A percentile compares a stretch with the other conserved stretches of the same genome.
These are phyloP conservation scores for Eublepharis macularius DNA, from an alignment of 2,113 vertebrate genomes.

Conservation along the genomic window DNA sequence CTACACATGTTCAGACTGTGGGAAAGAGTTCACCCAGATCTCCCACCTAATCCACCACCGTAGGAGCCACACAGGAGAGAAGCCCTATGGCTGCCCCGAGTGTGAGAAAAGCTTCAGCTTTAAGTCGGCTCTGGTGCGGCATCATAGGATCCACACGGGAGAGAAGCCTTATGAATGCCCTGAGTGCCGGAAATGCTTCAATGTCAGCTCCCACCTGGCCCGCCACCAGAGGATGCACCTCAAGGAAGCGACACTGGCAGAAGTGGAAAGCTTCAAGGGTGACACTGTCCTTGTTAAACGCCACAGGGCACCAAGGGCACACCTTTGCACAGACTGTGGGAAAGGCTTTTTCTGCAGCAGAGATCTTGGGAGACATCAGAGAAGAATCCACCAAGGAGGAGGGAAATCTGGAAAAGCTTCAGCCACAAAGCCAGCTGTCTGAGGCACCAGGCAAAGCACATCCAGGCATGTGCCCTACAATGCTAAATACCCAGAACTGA, in stretches of 20 bases:
- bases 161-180: conserved; percentile 24
- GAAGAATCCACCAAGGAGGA: not conserved
- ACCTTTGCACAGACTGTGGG: not conserved
- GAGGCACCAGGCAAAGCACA: not conserved
- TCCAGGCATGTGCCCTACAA: not conserved
- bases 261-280: not conserved
- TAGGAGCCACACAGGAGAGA: not conserved
- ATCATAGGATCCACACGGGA: conserved; percentile 33
- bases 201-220: conserved; percentile 22
- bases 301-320: not conserved
- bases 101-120: conserved; percentile 60
- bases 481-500: not conserved
- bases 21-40: conserved; percentile 9
- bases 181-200: conserved; percentile 8
- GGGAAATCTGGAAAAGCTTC: not conserved
- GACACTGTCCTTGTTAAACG: not conserved
- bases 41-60: conserved; percentile 68
- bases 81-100: conserved; percentile 78
- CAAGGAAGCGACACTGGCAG: not conserved
- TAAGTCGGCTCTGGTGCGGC: conserved; percentile 29
- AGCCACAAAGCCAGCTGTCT: not conserved
- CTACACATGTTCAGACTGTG: not conserved
- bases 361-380: not conserved
- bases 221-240: conserved; percentile 26
- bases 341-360: not conserved